Conservation (phyloP, 2,113 vertebrate genomes). For the Jacana jacana region DNA sequence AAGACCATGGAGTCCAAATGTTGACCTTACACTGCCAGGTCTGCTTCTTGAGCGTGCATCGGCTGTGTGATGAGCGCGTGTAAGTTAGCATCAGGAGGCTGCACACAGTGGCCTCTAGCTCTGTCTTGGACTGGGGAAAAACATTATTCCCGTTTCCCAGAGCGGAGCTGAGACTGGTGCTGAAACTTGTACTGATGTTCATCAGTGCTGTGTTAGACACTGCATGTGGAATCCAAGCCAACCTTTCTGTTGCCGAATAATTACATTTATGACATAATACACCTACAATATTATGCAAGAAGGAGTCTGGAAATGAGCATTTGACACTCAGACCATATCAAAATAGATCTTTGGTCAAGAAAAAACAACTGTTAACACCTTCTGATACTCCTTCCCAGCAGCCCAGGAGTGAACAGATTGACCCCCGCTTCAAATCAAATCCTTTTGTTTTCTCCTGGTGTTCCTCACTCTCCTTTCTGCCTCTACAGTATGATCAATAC, state of each 20-base stretch:
- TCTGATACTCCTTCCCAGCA: neutral
- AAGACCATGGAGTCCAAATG: neutral
- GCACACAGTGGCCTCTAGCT: neutral
- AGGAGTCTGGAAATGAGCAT: neutral
- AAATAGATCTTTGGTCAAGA: neutral
- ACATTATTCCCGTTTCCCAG: neutral
- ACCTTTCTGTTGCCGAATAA: neutral
- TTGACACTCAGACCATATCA: neutral
- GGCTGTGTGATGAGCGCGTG: neutral
- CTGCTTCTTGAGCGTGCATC: neutral
- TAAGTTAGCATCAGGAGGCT: neutral
- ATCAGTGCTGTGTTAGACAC: neutral
- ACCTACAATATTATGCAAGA: neutral
- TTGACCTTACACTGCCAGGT: neutral
- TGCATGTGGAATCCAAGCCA: neutral
- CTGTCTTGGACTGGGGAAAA: neutral
- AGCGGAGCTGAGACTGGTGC: neutral
- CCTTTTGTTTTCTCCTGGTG: constrained; percentile 18
- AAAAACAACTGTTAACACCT: neutral
- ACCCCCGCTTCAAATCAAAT: neutral
- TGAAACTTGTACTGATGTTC: neutral
- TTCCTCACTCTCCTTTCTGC: neutral
- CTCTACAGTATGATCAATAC: constrained; percentile 62
- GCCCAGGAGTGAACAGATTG: neutral
- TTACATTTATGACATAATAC: neutral